Evolutionary conservation across 2,797 vertebrate genomes (phyloP), one percentile per base, ranked within the genome.

Genomic region (Schizothorax lantsangensis): DNA sequence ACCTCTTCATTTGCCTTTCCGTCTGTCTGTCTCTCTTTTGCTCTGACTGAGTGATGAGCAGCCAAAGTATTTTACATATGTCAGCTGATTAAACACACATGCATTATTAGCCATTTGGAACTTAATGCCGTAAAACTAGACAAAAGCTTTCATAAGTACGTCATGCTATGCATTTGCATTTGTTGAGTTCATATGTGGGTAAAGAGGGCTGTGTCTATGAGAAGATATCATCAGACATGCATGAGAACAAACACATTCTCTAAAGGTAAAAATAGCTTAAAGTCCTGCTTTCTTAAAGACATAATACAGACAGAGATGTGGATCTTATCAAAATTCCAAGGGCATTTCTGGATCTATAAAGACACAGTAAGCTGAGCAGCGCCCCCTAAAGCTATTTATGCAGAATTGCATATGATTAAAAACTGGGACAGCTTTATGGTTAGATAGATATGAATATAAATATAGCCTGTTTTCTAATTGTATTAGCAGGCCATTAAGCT

Each of bases 391-490:
- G 54, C 8, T 79, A 62, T 79, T 62, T 19, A 79, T 43, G 23
- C 52, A 40, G 12, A 59, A 59, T 36, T 43, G 33, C 77, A 43
- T 10, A 26, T 79, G 7, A 23, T n/a, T 79, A 17, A 40, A 59
- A 79, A n/a, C 77, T 79, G 77, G 75, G 52, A 40, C 75, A 40
- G 75, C 21, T 57, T 21, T 14, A 23, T 57, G n/a, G 72, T 43
- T n/a, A n/a, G n/a, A n/a, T 17, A 73, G 71, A 47, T 30, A 8
- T 73, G 43, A 26, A 73, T 74, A 30, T 30, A 74, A 49, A 45
- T 9, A 26, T 26, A 75, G 26, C 15, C 26, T 45, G 7, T 49
- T 75, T 49, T 75, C 8, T 43, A 17, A 26, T 26, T 45, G 5
- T 47, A 47, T 74, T 30, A 74, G 40, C 19, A 78, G 23, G 6